These are phyloP conservation scores for Brachionus calyciflorus DNA, from an alignment of 1,140 invertebrate genomes.

Conservation along the genomic window DNA sequence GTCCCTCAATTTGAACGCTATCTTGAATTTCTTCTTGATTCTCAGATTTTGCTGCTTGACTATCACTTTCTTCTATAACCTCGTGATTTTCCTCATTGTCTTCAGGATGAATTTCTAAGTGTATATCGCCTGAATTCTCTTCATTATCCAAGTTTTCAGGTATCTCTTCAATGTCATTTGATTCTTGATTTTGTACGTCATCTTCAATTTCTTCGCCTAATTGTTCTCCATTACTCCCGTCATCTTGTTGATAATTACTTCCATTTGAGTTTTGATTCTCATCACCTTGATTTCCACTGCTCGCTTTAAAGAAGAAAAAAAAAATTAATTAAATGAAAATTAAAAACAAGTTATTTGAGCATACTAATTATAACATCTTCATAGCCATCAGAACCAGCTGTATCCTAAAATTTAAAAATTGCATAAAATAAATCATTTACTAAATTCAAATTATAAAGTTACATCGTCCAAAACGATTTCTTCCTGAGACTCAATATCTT, in stretches of 20 bases:
- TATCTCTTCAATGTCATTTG: slow-evolving; percentile 28
- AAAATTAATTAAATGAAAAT: neutral
- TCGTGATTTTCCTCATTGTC: neutral
- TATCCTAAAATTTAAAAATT: neutral
- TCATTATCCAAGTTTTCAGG: slow-evolving; percentile 19
- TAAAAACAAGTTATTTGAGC: neutral
- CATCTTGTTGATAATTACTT: slow-evolving; percentile 27
- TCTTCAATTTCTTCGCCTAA: neutral
- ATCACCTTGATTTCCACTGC: neutral
- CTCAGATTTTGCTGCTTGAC: neutral
- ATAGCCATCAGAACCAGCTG: slow-evolving; percentile 15
- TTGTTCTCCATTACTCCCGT: neutral
- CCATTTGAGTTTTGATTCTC: slow-evolving; percentile 10
- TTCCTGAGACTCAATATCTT: neutral
- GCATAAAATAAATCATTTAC: neutral
- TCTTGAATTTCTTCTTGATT: neutral
- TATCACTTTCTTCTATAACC: neutral
- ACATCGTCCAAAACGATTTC: slow-evolving; percentile 21
- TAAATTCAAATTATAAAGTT: neutral
- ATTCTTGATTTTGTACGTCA: neutral
- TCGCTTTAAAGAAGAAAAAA: neutral
- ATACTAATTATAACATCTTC: slow-evolving; percentile 36
- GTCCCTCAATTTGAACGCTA: neutral
- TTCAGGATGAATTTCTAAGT: slow-evolving; percentile 13
- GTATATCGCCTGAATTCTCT: slow-evolving; percentile 8